Conservation (phyloP, 2,888 invertebrate genomes). For the Crossocerus cetratus region DNA sequence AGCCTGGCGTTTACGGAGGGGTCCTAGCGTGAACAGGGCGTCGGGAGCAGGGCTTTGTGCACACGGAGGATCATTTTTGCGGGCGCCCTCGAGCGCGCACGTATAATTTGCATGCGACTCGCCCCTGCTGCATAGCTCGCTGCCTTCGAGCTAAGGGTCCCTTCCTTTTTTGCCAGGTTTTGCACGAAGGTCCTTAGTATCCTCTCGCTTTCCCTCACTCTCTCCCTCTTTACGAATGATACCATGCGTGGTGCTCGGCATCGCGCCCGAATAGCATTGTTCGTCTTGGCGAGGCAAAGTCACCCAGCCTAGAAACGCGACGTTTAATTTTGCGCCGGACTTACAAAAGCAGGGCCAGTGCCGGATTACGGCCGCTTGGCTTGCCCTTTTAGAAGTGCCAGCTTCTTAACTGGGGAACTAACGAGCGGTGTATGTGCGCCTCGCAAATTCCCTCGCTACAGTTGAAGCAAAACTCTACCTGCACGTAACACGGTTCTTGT, state of each 20-base stretch:
- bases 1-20: background rate
- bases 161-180: constrained; percentile 5
- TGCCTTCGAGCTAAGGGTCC: constrained; percentile 18
- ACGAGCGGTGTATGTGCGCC: too few species aligned
- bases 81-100: constrained; percentile 7
- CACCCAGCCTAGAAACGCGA: constrained; percentile 31
- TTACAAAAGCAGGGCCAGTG: background rate
- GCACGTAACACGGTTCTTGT: too few species aligned
- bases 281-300: constrained; percentile 15
- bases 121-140: background rate
- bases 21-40: background rate
- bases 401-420: too few species aligned
- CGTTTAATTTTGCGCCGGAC: constrained; percentile 32
- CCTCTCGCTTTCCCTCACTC: too few species aligned
- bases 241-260: constrained; percentile 18
- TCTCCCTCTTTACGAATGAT: constrained; percentile 10
- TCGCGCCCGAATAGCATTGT: constrained; percentile 40
- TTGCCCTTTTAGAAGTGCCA: too few species aligned
- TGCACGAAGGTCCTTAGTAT: constrained; percentile 14
- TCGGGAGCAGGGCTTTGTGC: background rate
- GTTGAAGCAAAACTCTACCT: too few species aligned
- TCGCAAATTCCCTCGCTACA: too few species aligned
- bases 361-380: background rate
- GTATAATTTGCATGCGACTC: constrained; percentile 25
- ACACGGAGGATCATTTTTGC: constrained; percentile 18